Evolutionary conservation across 2,113 vertebrate genomes (phyloP).

Genomic region (Turdus rufiventris): DNA sequence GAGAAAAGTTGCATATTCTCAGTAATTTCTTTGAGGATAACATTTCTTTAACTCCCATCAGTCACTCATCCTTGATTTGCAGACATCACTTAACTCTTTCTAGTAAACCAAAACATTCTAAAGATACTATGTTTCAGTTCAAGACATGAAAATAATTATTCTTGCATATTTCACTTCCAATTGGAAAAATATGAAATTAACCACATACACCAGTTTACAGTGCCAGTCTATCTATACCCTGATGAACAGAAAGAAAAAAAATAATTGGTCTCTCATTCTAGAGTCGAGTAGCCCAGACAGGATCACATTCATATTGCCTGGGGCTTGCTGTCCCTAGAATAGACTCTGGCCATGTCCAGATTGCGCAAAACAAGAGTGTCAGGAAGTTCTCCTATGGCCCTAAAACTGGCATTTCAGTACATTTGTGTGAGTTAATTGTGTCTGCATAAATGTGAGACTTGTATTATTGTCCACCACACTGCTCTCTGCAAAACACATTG

Average conservation of each 20-base stretch:
- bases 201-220: not conserved
- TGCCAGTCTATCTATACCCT: not conserved
- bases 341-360: not conserved
- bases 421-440: not conserved
- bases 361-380: not conserved
- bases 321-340: not conserved
- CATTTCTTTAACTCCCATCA: not conserved
- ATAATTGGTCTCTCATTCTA: not conserved
- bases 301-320: not conserved
- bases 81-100: not conserved
- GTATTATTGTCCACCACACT: not conserved
- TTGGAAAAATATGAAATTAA: not conserved
- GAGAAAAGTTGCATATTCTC: not conserved
- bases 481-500: not conserved
- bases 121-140: not conserved
- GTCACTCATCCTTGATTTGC: not conserved
- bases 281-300: not conserved
- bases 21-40: not conserved
- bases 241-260: not conserved
- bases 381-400: not conserved
- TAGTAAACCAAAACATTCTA: not conserved
- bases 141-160: not conserved
- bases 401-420: not conserved
- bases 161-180: not conserved
- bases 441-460: not conserved